Base-by-base conservation (phyloP, 1,140 invertebrate genomes). In the Eubasilissa regina region DNA sequence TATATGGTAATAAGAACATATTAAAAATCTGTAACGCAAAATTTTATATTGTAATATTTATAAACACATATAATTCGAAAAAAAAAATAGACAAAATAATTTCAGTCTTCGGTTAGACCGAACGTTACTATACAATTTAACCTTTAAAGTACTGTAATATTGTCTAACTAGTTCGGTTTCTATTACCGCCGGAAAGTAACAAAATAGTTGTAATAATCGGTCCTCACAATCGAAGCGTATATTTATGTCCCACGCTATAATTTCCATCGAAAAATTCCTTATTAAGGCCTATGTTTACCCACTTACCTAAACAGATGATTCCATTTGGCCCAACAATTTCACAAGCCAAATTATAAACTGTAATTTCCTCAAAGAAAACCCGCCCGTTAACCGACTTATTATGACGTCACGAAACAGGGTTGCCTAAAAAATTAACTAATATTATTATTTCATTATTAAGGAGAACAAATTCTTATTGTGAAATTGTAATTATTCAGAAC, bases 221-320 rank as follows among this genome's bases (percentile, higher is more conserved):
- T 58, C 53, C 47, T 35, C 47, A 9, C 13, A 12, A 25, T n/a
- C 55, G 56, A n/a, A 75, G 25, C 35, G 55, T 75, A 60, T 62
- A 21, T 25, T 60, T 75, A 75, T 12, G 13, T 19, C 11, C 19
- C 11, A 48, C 12, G 13, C 51, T 74, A 43, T 74, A 74, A 74
- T 74, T 74, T 56, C 62, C 51, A 51, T 44, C 47, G 13, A 35
- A 21, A 21, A 48, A 35, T 64, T 55, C 44, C 56, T 58, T 60
- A 75, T 43, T 62, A 73, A 72, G 25, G 44, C n/a, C 66, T 79
- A 35, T 79, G 70, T 79, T 79, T 79, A 79, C 66, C 77, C 68
- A 79, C 77, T 79, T 79, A 79, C 70, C 6, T 35, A 55, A 73
- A 51, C 21, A 62, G 55, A 75, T 45, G 73, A 60, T 10, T 21